Evolutionary conservation across 2,113 vertebrate species (phyloP), one percentile per base, ranked within the genome.

Genomic region (Hirundichthys speculiger): DNA sequence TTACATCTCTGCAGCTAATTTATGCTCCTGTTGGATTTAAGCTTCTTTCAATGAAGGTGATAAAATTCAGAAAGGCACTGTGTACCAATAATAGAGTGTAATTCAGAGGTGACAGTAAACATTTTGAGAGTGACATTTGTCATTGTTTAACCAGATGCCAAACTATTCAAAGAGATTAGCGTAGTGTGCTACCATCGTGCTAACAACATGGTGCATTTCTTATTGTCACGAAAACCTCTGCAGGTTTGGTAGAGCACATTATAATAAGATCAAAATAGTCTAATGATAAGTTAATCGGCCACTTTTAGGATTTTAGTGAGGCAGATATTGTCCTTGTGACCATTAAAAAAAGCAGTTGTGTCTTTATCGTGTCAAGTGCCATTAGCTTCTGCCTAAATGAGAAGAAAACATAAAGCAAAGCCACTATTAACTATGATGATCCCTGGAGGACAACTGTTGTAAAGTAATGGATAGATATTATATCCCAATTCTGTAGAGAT

Each of bases 381-480:
- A 77, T 83, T 79, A 76, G 71, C 59, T 72, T 74, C 47, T 52
- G 62, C 58, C 67, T 65, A 64, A 72, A 72, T 19, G n/a, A 61
- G 27, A 65, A 39, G 57, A 68, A 70, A 62, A 39, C 49, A 52
- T 43, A 18, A 60, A 66, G 51, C 45, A 73, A 27, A 27, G 71
- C 34, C 9, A 64, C 59, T 68, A 69, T 64, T 64, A 56, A 83
- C 54, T 69, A 54, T 55, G 57, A 75, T 24, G 50, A 70, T 63
- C 69, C 77, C 71, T 56, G 56, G 42, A 67, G 76, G 72, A 75
- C 14, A 41, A 8, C 56, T 67, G 74, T 74, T 46, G 71, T 80
- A 82, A 80, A 73, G 75, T 71, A 80, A 83, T 79, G 74, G 58
- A 69, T 75, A 80, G 61, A 80, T 83, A 65, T 69, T 83, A 79